Evolutionary conservation across 2,113 vertebrate genomes (phyloP).

Genomic region (Mormyrus lacerda): DNA sequence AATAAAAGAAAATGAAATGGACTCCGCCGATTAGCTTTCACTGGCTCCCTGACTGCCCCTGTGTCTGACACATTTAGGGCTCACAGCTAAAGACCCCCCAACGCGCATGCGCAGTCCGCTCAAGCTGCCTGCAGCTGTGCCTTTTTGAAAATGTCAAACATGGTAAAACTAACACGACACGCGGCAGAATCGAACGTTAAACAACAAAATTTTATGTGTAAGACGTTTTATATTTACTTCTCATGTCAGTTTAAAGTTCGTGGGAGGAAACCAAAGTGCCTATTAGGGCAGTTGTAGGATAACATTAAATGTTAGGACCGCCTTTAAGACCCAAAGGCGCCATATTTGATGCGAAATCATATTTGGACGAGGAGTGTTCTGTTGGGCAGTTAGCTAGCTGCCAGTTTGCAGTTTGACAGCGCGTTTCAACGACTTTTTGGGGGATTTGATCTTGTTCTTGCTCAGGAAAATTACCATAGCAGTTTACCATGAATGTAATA

Average conservation of each 20-base stretch:
- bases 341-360: slow-evolving; percentile 53
- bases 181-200: neutral
- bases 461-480: slow-evolving; percentile 1
- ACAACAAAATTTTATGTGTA: neutral
- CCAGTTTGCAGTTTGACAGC: neutral
- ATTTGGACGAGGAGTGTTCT: neutral
- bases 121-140: neutral
- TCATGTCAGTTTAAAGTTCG: neutral
- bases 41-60: slow-evolving; percentile 20
- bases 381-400: neutral
- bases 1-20: slow-evolving; percentile 26
- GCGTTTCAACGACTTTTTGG: neutral
- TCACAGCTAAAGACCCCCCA: slow-evolving; percentile 20
- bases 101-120: slow-evolving; percentile 45
- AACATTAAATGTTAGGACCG: neutral
- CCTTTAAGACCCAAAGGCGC: slow-evolving; percentile 36
- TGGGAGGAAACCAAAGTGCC: neutral
- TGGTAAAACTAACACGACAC: neutral
- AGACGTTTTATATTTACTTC: neutral
- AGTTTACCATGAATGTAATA: slow-evolving; percentile 73
- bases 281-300: neutral
- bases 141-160: slow-evolving; percentile 14
- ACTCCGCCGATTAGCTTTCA: slow-evolving; percentile 12
- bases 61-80: slow-evolving; percentile 40
- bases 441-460: neutral